These are phyloP conservation scores for Nasonia oneida DNA, from an alignment of 2,888 invertebrate species.

Conservation along the genomic window DNA sequence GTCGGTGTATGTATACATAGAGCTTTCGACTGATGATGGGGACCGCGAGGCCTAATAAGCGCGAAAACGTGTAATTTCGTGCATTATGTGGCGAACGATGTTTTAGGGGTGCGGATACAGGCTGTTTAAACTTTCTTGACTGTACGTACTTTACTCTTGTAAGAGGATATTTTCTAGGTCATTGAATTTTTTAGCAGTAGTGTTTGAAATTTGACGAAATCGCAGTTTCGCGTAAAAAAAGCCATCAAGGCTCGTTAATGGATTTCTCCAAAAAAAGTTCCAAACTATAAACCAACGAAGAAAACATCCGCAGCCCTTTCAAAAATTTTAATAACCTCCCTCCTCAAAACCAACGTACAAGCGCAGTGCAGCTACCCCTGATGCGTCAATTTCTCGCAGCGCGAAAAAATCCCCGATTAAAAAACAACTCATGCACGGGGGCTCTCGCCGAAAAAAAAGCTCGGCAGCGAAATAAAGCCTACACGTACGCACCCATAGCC, in stretches of 20 bases:
- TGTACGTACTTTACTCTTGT: background rate
- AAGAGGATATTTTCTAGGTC: background rate
- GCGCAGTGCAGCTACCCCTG: no score
- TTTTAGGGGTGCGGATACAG: background rate
- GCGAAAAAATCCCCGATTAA: conserved; percentile 33
- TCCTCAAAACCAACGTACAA: conserved; percentile 15
- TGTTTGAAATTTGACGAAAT: no score
- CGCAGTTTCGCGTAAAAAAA: background rate
- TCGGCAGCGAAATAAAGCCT: conserved; percentile 19
- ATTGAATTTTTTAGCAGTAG: no score
- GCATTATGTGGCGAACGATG: background rate
- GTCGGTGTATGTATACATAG: background rate
- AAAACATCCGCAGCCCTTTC: conserved; percentile 24
- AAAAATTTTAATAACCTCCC: conserved; percentile 52
- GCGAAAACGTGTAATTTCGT: conserved; percentile 51
- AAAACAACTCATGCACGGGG: conserved; percentile 5
- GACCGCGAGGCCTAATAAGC: conserved; percentile 30
- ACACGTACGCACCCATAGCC: background rate
- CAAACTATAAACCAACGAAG: conserved; percentile 37
- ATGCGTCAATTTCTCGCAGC: conserved; percentile 37
- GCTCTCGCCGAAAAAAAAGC: background rate
- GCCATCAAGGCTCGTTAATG: no score
- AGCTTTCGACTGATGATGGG: background rate
- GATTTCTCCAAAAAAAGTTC: background rate
- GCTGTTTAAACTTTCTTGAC: background rate